These are phyloP conservation scores for Syngnathus typhle DNA, from an alignment of 2,113 vertebrate species.

Conservation along the genomic window DNA sequence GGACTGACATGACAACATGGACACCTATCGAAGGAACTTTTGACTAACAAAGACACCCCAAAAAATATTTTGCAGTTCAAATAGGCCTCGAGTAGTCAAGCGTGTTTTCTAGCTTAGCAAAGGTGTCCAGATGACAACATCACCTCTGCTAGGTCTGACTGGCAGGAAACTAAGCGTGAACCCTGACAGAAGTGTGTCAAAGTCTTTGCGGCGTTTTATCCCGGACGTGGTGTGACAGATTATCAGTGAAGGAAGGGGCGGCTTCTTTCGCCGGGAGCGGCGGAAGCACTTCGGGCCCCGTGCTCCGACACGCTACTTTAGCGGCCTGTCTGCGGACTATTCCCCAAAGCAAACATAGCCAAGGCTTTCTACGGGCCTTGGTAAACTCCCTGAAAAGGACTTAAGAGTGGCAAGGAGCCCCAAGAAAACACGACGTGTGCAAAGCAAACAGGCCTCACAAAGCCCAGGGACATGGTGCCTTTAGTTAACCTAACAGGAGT, in stretches of 20 bases:
- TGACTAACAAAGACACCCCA: conserved; percentile 3
- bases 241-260: conserved; percentile 65
- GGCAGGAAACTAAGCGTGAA: conserved; percentile 77
- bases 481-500: conserved; percentile 57
- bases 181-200: conserved; percentile 79
- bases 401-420: conserved; percentile 60
- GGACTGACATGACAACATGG: conserved; percentile 23
- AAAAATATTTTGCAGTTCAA: no score
- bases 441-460: conserved; percentile 67
- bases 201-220: conserved; percentile 74
- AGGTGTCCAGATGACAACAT: conserved; percentile 30
- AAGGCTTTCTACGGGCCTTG: conserved; percentile 54
- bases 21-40: conserved; percentile 21
- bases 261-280: conserved; percentile 68
- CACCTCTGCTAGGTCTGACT: conserved; percentile 53
- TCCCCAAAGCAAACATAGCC: conserved; percentile 74
- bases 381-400: conserved; percentile 69
- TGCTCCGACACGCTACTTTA: conserved; percentile 76
- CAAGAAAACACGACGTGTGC: conserved; percentile 69
- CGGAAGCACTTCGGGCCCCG: conserved; percentile 67
- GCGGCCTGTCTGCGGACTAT: conserved; percentile 73
- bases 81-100: neutral
- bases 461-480: conserved; percentile 63
- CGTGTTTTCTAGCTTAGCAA: neutral
- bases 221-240: conserved; percentile 70